Conservation (phyloP, 2,888 invertebrate genomes). For the Tipula vernalis region DNA sequence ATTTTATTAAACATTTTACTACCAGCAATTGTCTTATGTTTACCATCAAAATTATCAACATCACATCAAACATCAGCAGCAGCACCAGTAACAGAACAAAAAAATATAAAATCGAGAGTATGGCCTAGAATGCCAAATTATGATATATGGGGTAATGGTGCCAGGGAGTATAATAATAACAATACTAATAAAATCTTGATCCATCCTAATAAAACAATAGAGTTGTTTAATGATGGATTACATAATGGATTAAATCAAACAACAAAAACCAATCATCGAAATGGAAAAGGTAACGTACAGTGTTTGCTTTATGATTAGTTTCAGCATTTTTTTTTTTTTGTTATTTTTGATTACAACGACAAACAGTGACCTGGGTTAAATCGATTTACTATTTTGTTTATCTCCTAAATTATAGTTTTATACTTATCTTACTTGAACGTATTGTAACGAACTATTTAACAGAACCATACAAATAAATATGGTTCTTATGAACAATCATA, state of each 20-base stretch:
- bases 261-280: not conserved
- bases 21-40: not conserved
- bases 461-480: not conserved
- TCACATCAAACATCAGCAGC: not conserved
- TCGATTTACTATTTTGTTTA: not conserved
- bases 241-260: not conserved
- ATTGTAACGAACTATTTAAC: not conserved
- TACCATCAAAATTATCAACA: not conserved
- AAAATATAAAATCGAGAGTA: slow-evolving; percentile 13
- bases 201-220: not conserved
- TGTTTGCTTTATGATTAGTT: not conserved
- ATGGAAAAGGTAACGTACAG: slow-evolving; percentile 12
- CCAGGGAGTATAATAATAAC: slow-evolving; percentile 12
- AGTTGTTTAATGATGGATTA: slow-evolving; percentile 8
- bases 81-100: not conserved
- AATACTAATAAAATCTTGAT: not conserved
- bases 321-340: not conserved
- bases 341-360: not conserved
- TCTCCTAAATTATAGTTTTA: not conserved
- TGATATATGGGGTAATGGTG: slow-evolving; percentile 28
- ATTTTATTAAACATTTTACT: not conserved
- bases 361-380: not conserved
- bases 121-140: slow-evolving; percentile 31
- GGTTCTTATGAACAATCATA: no score
- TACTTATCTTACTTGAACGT: not conserved